These are phyloP conservation scores for Neolamprologus cancellatus DNA, from an alignment of 2,113 vertebrate species.

Conservation along the genomic window DNA sequence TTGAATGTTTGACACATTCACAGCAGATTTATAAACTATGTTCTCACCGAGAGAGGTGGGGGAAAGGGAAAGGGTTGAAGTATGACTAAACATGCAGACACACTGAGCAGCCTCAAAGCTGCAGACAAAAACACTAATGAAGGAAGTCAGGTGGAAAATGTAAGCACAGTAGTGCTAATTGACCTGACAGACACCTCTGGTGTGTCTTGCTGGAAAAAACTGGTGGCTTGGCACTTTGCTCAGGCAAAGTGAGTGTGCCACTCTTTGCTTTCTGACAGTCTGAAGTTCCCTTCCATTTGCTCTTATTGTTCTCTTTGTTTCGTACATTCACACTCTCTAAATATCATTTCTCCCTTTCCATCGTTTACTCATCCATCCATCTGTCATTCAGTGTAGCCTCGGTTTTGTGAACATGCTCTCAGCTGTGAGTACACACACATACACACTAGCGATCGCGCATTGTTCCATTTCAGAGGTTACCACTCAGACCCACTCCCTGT, in stretches of 20 bases:
- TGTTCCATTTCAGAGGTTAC: slow-evolving; percentile 49
- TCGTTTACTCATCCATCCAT: slow-evolving; percentile 13
- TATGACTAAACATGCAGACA: slow-evolving; percentile 1
- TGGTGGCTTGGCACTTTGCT: neutral
- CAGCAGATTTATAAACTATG: neutral
- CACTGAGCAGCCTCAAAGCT: neutral
- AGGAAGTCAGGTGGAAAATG: slow-evolving; percentile 63
- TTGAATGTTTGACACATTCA: neutral
- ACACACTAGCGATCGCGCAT: neutral
- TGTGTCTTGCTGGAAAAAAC: slow-evolving; percentile 22
- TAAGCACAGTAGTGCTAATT: slow-evolving; percentile 60
- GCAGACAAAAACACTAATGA: slow-evolving; percentile 52
- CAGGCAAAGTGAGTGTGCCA: neutral
- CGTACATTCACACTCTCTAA: neutral
- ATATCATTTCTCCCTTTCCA: neutral
- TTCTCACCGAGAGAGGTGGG: neutral
- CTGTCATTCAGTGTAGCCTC: slow-evolving; percentile 27
- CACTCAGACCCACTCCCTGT: slow-evolving; percentile 41
- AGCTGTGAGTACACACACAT: neutral
- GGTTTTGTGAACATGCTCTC: slow-evolving; percentile 3
- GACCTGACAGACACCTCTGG: slow-evolving; percentile 63
- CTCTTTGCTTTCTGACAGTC: neutral
- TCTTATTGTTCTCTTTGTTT: neutral
- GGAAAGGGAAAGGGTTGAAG: neutral
- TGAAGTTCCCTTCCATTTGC: neutral